Evolutionary conservation across 2,888 invertebrate species (phyloP), one percentile per base, ranked within the genome.

Genomic region (Desoria tigrina): DNA sequence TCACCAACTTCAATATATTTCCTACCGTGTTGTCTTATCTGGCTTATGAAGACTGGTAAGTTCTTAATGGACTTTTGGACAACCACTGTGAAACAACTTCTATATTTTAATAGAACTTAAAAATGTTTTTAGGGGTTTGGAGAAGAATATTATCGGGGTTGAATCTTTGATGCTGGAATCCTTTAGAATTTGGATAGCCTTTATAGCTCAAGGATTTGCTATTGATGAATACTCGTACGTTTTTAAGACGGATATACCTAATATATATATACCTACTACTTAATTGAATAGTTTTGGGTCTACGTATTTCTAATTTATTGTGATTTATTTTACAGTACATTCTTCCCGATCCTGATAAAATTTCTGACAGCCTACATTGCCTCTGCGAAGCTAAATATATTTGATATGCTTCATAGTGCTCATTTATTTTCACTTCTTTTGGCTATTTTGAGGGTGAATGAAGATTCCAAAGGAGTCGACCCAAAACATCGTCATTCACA

Each of bases 321-420:
- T n/a, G n/a, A n/a, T n/a, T n/a, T n/a, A n/a, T n/a, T n/a, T n/a
- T n/a, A n/a, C n/a, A n/a, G 71, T 27, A 53, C 66, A 24, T 67
- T 72, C 39, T 69, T 70, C 45, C 72, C 72, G 1, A 63, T 72
- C 6, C 6, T 70, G 18, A 69, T 72, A 60, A 66, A 69, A 28
- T 66, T 68, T 50, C 58, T 69, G 7, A 61, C 37, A 7, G 63
- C 55, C 42, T 66, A 68, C 45, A 60, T 64, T 11, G 11, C 39
- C 1, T 37, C 61, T 0, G 50, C 42, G 26, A 21, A 61, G 3
- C 55, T 68, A n/a, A 61, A 58, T 7, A 39, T 69, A 2, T 72
- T 69, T 55, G 72, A 72, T 42, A 58, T 69, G 14, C 23, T 42
- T 24, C 72, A 72, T 39, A 63, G 64, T 42, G 56, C 65, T 4